Conservation (phyloP, 2,888 invertebrate genomes). For the Cataglyphis altisquamis region DNA sequence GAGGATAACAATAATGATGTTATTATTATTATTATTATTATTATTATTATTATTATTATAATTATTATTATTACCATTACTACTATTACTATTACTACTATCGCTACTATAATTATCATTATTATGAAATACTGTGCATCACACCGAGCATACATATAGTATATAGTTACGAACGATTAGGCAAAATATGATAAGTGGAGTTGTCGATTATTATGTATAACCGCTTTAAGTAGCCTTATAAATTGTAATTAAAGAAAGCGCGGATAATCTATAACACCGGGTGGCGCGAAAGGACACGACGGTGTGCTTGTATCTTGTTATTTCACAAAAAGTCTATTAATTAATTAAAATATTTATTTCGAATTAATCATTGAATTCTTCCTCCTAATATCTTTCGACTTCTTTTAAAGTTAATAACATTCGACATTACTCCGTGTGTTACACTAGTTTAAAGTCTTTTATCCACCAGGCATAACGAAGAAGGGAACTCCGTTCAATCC, state of each 20-base stretch:
- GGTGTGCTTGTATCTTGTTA: neutral
- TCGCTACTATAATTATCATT: constrained; percentile 68
- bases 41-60: constrained; percentile 59
- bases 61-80: constrained; percentile 16
- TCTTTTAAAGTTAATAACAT: neutral
- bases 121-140: constrained; percentile 68
- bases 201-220: constrained; percentile 74
- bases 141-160: constrained; percentile 64
- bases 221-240: constrained; percentile 76
- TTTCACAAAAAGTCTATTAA: neutral
- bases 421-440: neutral
- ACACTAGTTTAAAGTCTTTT: neutral
- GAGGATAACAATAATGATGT: constrained; percentile 73
- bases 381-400: neutral
- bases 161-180: constrained; percentile 55
- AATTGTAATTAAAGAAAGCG: constrained; percentile 68
- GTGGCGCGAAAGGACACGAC: constrained; percentile 49
- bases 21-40: constrained; percentile 69
- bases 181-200: constrained; percentile 32
- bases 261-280: constrained; percentile 55
- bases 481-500: neutral
- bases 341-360: neutral
- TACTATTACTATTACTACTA: too few relatives aligned
- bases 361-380: neutral
- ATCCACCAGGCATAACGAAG: neutral